Base-by-base conservation (phyloP, 2,888 invertebrate species). In the Euzophera pinguis region DNA sequence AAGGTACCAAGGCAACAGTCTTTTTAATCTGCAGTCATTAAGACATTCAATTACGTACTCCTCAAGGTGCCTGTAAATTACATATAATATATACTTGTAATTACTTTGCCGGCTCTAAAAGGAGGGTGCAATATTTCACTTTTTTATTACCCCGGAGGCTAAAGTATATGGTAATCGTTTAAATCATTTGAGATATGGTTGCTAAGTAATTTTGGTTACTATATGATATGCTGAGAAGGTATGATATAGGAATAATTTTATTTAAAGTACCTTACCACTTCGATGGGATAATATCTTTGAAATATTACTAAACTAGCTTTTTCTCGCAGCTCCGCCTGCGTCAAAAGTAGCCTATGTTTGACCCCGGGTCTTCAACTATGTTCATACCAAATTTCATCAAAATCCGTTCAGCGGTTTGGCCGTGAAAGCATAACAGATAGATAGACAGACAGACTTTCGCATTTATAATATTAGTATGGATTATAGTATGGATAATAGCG, bases 51-150 rank as follows among this genome's bases (percentile, higher is more conserved):
- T 17, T 41, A 17, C 41, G 7, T 27, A 29, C 43, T 13, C 43
- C 16, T 39, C 13, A 43, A 29, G 39, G 16, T 16, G 29, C 12
- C n/a, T 43, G 41, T 43, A 43, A 43, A 43, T 43, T 43, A 43
- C 43, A 43, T 2, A 29, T 43, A 43, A 43, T 43, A 22, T 43
- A 43, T 12, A 43, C 43, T 13, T 29, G 43, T 43, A 43, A 43
- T 43, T 43, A 43, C 10, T 41, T 41, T n/a, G 17, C 41, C 41
- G 17, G 17, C 17, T 7, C 29, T 13, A 12, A 29, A 43, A n/a
- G 22, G 13, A 29, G 43, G 43, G 43, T 27, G 29, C 27, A 12
- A 29, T 27, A 43, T 43, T 29, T 43, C 43, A 43, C 13, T 43
- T 41, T 39, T 43, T 43, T 43, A 43, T 43, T 7, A 27, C 43